Percentiles rank a stretch among this genome's conserved stretches.
Conservation (phyloP, 1,140 invertebrate genomes). For the Formica exsecta region DNA sequence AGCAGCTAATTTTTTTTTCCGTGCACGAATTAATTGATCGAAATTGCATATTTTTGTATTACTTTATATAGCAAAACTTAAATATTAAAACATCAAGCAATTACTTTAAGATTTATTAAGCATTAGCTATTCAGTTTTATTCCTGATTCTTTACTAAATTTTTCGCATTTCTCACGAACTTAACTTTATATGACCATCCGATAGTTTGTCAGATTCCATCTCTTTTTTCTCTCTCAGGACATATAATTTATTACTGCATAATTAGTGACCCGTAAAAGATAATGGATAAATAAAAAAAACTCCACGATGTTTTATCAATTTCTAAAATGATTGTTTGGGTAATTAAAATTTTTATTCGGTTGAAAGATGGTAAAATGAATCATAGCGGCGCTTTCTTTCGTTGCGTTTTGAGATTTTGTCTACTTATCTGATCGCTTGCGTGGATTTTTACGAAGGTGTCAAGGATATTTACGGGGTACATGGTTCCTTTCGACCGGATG, state of each 20-base stretch:
- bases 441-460: slow-evolving; percentile 68
- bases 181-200: background rate
- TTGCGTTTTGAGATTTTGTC: slow-evolving; percentile 41
- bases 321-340: background rate
- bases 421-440: slow-evolving; percentile 29
- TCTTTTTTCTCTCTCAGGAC: background rate
- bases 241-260: background rate
- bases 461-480: slow-evolving; percentile 67
- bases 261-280: background rate
- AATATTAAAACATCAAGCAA: background rate
- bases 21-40: no score
- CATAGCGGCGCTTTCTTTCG: background rate
- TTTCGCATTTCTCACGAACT: background rate
- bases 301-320: background rate
- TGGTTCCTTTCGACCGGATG: slow-evolving; percentile 67
- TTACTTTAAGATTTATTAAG: background rate
- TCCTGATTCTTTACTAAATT: background rate
- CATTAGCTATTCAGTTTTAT: background rate
- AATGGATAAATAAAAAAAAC: background rate
- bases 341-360: background rate
- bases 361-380: background rate
- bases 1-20: no score
- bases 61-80: background rate
- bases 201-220: background rate
- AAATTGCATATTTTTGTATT: background rate